Evolutionary conservation across 2,113 vertebrate species (phyloP).

Genomic region (human (Homo sapiens)): DNA sequence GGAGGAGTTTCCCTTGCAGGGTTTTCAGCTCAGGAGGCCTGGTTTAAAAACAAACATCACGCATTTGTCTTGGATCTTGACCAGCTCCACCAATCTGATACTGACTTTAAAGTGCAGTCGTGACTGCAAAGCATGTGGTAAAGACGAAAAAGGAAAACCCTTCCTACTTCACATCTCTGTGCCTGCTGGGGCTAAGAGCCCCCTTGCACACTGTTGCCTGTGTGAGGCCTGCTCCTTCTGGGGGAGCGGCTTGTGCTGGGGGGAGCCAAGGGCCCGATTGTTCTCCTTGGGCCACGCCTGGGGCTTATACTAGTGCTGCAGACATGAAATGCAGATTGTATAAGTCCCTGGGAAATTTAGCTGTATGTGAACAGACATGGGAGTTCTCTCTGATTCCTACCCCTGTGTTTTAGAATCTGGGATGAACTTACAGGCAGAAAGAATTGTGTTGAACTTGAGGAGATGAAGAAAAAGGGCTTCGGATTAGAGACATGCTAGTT

Average conservation of each 20-base stretch:
- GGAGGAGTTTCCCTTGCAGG: neutral
- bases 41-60: conserved; percentile 72
- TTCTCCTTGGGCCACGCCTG: neutral
- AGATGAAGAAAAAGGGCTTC: neutral
- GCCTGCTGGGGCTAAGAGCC: neutral
- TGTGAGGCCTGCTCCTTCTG: neutral
- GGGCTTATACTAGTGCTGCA: neutral
- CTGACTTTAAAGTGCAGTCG: conserved; percentile 58
- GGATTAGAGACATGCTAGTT: neutral
- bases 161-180: neutral
- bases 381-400: neutral
- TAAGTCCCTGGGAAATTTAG: neutral
- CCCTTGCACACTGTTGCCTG: neutral
- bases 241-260: neutral
- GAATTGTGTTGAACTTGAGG: neutral
- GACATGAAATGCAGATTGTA: neutral
- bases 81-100: conserved; percentile 65
- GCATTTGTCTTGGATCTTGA: conserved; percentile 69
- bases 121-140: conserved; percentile 57
- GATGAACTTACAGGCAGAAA: neutral
- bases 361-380: neutral
- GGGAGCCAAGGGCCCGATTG: neutral
- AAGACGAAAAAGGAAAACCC: neutral
- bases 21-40: conserved; percentile 44
- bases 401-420: neutral